Base-by-base conservation (phyloP, 2,797 vertebrate species). In the Trematomus bernacchii region DNA sequence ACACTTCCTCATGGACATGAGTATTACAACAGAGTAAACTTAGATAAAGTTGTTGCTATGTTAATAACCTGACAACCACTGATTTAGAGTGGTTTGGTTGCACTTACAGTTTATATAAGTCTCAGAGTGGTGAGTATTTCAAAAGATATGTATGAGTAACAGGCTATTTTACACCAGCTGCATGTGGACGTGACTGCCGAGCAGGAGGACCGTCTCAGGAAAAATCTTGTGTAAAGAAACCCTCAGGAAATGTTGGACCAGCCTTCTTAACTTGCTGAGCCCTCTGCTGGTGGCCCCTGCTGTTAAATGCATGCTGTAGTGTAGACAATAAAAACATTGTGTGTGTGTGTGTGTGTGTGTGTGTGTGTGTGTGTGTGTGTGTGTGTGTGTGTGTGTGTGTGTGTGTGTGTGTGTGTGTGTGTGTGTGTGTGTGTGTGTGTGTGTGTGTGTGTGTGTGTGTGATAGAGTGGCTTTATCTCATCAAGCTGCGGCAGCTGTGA, bases 401-500 rank as follows among this genome's bases (percentile, higher is more conserved):
- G n/a, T 50, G 43, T 58, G 42, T 46, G 19, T 47, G 44, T 47
- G 15, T 46, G 44, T 47, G 33, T 54, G 23, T 50, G 30, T 52
- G 65, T 63, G 37, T 53, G 37, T 46, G 21, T 21, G 55, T 18
- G 57, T 21, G 43, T 71, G 65, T 62, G 27, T 33, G 53, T 44
- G 18, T 54, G 21, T 48, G 30, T 52, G 33, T 53, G 21, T 48
- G 30, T 62, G 52, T 68, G 47, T 66, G 53, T 58, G 43, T 21
- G 61, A 27, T 27, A 27, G 47, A 65, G 63, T 62, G 33, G 55
- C 16, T 71, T 70, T 71, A 58, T 71, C 69, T 78, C 69, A 72
- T 77, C 61, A 69, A 59, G 66, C 52, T 74, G 43, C 67, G 69
- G 50, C 81, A 88, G 72, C 69, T 87, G 81, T 73, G 73, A 66